Evolutionary conservation across 2,888 invertebrate species (phyloP).

Genomic region (Poecilobothrus nobilitatus): DNA sequence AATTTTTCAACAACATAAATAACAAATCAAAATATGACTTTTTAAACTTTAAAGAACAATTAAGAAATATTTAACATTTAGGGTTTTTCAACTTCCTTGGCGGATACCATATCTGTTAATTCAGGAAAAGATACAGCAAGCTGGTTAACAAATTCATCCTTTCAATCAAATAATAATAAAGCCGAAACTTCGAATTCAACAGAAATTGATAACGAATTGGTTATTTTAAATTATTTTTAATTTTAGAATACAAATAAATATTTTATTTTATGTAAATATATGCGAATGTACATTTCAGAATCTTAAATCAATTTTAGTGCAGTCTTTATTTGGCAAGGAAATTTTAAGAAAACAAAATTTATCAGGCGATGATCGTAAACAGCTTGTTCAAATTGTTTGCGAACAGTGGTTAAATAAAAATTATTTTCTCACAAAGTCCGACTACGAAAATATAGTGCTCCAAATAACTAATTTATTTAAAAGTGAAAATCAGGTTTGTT

Average conservation of each 20-base stretch:
- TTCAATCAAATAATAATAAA: background rate
- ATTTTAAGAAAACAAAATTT: background rate
- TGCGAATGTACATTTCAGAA: background rate
- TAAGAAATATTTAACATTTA: background rate
- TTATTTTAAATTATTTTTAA: background rate
- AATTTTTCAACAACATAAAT: background rate
- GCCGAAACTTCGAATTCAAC: background rate
- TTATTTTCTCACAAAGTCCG: background rate
- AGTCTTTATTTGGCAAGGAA: background rate
- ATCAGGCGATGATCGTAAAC: background rate
- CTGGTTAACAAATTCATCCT: background rate
- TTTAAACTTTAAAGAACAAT: no score
- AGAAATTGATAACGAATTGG: background rate
- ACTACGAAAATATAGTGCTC: background rate
- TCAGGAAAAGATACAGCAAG: background rate
- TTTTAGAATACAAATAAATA: background rate
- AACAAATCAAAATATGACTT: background rate
- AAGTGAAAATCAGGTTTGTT: background rate
- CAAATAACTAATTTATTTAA: background rate
- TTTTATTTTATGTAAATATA: background rate
- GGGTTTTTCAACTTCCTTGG: background rate
- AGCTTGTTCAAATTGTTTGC: background rate
- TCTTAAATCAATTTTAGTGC: background rate
- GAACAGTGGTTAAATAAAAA: background rate
- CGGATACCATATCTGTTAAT: background rate